A percentile compares a stretch with the other conserved stretches of the same genome.
Conservation (phyloP, 2,797 vertebrate genomes). For the Cossypha dichroa region DNA sequence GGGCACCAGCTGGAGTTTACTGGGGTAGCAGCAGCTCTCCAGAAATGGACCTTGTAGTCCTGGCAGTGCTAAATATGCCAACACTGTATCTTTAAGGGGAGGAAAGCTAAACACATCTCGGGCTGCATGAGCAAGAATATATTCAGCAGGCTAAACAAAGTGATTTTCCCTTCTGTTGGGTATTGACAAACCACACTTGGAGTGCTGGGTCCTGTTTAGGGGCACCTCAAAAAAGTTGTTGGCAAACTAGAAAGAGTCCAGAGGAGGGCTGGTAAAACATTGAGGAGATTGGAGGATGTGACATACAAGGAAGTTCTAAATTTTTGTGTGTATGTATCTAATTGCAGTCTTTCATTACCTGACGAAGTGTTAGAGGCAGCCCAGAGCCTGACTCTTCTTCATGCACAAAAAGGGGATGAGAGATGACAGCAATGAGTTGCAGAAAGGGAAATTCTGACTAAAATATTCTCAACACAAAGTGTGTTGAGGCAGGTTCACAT, state of each 20-base stretch:
- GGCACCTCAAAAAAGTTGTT: background rate
- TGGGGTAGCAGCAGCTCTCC: background rate
- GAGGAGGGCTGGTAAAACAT: background rate
- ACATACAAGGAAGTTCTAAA: background rate
- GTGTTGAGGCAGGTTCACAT: background rate
- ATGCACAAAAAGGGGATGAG: background rate
- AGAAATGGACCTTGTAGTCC: background rate
- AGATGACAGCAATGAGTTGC: background rate
- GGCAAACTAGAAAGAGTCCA: background rate
- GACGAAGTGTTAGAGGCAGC: background rate
- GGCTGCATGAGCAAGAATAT: background rate
- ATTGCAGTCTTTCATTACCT: background rate
- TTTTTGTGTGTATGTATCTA: background rate
- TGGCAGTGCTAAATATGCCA: background rate
- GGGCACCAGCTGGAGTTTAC: background rate
- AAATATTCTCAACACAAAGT: background rate
- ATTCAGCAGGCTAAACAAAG: background rate
- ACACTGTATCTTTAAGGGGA: background rate
- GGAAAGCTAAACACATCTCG: background rate
- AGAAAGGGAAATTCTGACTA: background rate
- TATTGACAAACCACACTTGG: background rate
- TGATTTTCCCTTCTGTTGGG: background rate
- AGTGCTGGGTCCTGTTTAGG: background rate
- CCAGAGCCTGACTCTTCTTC: background rate
- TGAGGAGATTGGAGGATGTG: background rate